These are phyloP conservation scores for Amphiura filiformis DNA, from an alignment of 35 echinoderm and acorn worm genomes.

Conservation along the genomic window DNA sequence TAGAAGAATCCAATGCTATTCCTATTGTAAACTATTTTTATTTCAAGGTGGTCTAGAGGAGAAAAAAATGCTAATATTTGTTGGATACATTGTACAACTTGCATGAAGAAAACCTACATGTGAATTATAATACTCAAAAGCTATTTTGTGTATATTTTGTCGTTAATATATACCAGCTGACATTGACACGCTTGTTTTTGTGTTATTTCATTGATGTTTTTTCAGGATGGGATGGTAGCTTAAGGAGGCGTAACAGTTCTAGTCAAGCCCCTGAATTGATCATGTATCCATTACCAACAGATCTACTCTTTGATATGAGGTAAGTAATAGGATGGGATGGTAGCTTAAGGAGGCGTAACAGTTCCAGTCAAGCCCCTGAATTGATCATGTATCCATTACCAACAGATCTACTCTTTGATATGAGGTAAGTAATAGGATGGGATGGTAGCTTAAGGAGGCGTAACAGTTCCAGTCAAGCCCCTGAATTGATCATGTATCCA, in stretches of 20 bases:
- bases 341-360: slow-evolving; percentile 37
- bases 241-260: slow-evolving; percentile 38
- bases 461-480: slow-evolving; percentile 30
- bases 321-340: slow-evolving; percentile 25
- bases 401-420: slow-evolving; percentile 81
- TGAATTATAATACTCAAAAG: too few relatives aligned
- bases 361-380: slow-evolving; percentile 44
- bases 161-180: too few relatives aligned
- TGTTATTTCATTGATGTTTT: too few relatives aligned
- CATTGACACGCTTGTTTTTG: too few relatives aligned
- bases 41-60: too few relatives aligned
- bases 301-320: slow-evolving; percentile 83
- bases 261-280: slow-evolving; percentile 46
- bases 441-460: slow-evolving; percentile 37
- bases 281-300: slow-evolving; percentile 60
- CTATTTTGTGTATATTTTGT: too few relatives aligned
- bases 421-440: slow-evolving; percentile 51
- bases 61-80: too few relatives aligned
- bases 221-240: slow-evolving; percentile 6
- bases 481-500: slow-evolving; percentile 52
- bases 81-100: too few relatives aligned
- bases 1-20: too few relatives aligned
- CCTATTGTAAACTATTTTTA: too few relatives aligned
- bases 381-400: slow-evolving; percentile 52
- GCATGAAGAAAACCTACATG: too few relatives aligned